Conservation (phyloP, 1,140 invertebrate genomes). For the Neuroterus valhalla region DNA sequence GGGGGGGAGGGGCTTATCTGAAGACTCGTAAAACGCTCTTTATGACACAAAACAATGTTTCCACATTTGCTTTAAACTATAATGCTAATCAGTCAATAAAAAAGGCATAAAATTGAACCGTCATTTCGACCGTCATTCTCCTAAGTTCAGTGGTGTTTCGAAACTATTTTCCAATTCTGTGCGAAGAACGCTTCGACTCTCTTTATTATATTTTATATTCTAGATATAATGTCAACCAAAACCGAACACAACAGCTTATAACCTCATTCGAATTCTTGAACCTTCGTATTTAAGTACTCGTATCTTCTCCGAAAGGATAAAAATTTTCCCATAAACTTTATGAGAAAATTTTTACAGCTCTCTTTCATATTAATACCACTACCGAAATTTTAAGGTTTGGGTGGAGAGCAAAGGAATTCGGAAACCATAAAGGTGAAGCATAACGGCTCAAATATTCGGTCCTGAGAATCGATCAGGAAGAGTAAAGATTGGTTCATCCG, state of each 20-base stretch:
- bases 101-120: background rate
- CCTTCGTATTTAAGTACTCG: too few species aligned
- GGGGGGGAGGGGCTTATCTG: background rate
- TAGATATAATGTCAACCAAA: too few species aligned
- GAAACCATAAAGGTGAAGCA: background rate
- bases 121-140: background rate
- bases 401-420: background rate
- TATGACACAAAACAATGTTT: slow-evolving; percentile 19
- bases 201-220: too few species aligned
- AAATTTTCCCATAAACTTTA: too few species aligned
- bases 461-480: slow-evolving; percentile 24
- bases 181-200: too few species aligned
- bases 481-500: slow-evolving; percentile 12
- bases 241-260: too few species aligned
- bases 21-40: slow-evolving; percentile 8
- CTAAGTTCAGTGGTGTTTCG: background rate
- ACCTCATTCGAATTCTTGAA: too few species aligned
- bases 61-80: slow-evolving; percentile 18
- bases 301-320: too few species aligned
- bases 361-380: too few species aligned
- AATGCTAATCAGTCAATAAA: slow-evolving; percentile 22
- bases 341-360: too few species aligned
- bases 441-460: background rate
- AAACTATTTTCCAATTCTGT: background rate
- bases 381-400: background rate